phyloP scores from a whole-genome alignment of 2,113 vertebrate genomes.

The Poecilia latipinna region DNA sequence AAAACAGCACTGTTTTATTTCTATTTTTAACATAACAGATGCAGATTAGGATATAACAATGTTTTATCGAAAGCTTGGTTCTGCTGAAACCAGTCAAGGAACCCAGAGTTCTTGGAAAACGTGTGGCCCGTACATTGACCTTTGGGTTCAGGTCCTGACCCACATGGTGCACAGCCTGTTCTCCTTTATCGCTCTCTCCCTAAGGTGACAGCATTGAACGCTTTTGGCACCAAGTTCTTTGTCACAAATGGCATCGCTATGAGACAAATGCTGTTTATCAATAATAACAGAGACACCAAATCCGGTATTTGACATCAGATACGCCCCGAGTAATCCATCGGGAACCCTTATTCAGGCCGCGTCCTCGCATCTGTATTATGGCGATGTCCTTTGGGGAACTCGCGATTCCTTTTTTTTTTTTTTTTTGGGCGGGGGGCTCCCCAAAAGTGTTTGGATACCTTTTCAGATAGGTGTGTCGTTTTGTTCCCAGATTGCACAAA shows the following conservation, averaged over 20 bases:
- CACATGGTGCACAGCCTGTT: slow-evolving; percentile 4
- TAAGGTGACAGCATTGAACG: background rate
- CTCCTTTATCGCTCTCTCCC: background rate
- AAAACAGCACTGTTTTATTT: no score
- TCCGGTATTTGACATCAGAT: slow-evolving; percentile 70
- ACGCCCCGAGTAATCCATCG: slow-evolving; percentile 53
- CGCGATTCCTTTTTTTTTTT: slow-evolving; percentile 13
- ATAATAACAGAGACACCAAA: slow-evolving; percentile 64
- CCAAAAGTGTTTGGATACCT: slow-evolving; percentile 60
- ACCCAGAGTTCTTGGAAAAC: background rate
- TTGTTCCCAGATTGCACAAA: slow-evolving; percentile 53
- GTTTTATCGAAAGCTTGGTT: no score
- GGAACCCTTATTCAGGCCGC: slow-evolving; percentile 42
- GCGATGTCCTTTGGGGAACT: slow-evolving; percentile 46
- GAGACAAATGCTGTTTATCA: slow-evolving; percentile 51
- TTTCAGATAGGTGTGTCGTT: slow-evolving; percentile 68
- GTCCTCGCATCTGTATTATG: slow-evolving; percentile 50
- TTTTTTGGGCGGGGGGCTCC: slow-evolving; percentile 45
- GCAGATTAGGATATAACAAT: background rate
- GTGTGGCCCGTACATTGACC: background rate
- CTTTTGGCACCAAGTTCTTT: slow-evolving; percentile 25
- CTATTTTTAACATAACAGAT: background rate
- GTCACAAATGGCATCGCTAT: slow-evolving; percentile 38
- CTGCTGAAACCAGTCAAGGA: no score
- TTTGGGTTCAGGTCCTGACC: slow-evolving; percentile 20